Evolutionary conservation across 2,113 vertebrate genomes (phyloP).

Genomic region (Chunga burmeisteri): DNA sequence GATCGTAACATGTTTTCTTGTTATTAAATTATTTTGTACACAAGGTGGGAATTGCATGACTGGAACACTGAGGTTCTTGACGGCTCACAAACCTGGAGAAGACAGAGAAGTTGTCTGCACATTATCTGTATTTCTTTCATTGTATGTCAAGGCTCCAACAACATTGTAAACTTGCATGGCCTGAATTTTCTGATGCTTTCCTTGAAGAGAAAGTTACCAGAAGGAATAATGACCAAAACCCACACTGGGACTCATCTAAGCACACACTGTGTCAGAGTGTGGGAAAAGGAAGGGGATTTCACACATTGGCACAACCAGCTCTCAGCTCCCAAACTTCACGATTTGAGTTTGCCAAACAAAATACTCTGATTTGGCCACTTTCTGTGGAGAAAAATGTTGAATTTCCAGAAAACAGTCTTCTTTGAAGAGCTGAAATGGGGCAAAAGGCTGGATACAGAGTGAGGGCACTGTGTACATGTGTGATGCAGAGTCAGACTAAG

Average conservation of each 20-base stretch:
- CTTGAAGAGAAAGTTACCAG: neutral
- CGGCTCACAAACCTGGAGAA: neutral
- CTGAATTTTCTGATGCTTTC: neutral
- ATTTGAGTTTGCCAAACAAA: neutral
- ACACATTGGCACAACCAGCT: neutral
- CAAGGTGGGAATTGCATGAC: neutral
- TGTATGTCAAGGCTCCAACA: neutral
- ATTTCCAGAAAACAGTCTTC: neutral
- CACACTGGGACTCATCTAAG: neutral
- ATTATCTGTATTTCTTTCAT: neutral
- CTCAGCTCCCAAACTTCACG: fast-evolving
- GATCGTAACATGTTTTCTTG: neutral
- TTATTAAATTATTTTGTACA: neutral
- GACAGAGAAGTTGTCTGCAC: neutral
- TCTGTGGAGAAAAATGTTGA: neutral
- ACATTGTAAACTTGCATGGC: neutral
- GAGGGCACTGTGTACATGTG: neutral
- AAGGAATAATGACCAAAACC: neutral
- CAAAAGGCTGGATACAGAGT: neutral
- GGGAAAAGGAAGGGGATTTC: neutral
- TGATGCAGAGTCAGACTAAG: neutral
- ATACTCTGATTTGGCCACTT: neutral
- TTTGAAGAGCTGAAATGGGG: neutral
- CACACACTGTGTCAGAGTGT: fast-evolving
- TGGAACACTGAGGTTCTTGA: neutral